phyloP scores from a whole-genome alignment of 2,888 invertebrate genomes.

The Cantharis lateralis region DNA sequence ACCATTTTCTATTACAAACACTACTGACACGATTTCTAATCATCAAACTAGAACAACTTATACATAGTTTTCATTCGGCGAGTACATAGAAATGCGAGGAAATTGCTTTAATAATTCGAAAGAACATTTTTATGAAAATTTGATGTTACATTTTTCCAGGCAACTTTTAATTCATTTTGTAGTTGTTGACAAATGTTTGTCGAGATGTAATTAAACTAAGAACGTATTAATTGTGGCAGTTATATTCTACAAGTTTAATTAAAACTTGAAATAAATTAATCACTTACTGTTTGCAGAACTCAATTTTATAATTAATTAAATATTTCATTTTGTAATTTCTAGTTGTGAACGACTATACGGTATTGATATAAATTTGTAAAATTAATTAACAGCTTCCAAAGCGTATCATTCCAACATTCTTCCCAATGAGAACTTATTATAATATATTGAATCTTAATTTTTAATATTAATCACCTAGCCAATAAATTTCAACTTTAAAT shows the following conservation, averaged over 20 bases:
- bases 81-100: neutral
- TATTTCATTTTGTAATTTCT: neutral
- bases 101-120: neutral
- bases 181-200: neutral
- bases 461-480: neutral
- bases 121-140: neutral
- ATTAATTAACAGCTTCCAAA: neutral
- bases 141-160: neutral
- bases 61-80: neutral
- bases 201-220: neutral
- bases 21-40: conserved; percentile 11
- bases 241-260: neutral
- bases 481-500: neutral
- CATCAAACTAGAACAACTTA: conserved; percentile 10
- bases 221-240: neutral
- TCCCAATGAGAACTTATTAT: neutral
- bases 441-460: neutral
- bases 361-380: neutral
- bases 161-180: neutral
- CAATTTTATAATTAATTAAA: neutral
- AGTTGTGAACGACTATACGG: neutral
- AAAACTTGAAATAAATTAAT: neutral
- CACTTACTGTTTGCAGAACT: neutral
- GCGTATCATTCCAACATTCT: neutral
- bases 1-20: conserved; percentile 4